Base-by-base conservation (phyloP, 2,797 vertebrate species). In the Neosilurus hyrtlii region DNA sequence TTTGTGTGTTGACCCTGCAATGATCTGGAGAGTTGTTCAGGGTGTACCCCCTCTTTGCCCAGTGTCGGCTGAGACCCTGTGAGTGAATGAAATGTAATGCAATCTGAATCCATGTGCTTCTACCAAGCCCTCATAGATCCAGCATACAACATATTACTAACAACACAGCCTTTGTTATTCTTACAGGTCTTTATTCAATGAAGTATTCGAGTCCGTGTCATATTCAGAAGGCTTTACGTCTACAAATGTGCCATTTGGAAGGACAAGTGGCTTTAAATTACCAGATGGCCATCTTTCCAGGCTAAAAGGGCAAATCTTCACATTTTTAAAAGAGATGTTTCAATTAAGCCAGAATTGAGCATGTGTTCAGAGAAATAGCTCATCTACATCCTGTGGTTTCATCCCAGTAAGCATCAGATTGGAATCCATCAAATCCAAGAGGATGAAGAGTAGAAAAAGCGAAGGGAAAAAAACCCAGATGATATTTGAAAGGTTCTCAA, bases 251-350 rank as follows among this genome's bases (percentile, higher is more conserved):
- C 86, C 82, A 86, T 86, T 84, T 80, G 68, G 86, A 88, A 88
- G 86, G 87, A 75, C 87, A 87, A 88, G 86, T 86, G 84, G 80
- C 86, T 88, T 88, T 86, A 88, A 87, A 85, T 88, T 86, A 86
- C 76, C 86, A 59, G 49, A 63, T 72, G 77, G 84, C 82, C 54
- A 3, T 76, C 82, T 87, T 84, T 81, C 62, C 8, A 73, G 79
- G 83, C 79, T 11, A 43, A 87, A 88, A 88, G 87, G 86, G 84
- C 86, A 88, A 56, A 83, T 85, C 84, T 86, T 86, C 85, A 86
- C 82, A 86, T 87, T 87, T 87, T 85, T 88, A 82, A 87, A 6
- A 87, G 76, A 84, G 84, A 88, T 84, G 82, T 86, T 87, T 86
- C 84, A 88, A 88, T 88, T 88, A 88, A 86, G 79, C 80, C 77